These are phyloP conservation scores for Austrofundulus limnaeus DNA, from an alignment of 2,113 vertebrate genomes.

Conservation along the genomic window DNA sequence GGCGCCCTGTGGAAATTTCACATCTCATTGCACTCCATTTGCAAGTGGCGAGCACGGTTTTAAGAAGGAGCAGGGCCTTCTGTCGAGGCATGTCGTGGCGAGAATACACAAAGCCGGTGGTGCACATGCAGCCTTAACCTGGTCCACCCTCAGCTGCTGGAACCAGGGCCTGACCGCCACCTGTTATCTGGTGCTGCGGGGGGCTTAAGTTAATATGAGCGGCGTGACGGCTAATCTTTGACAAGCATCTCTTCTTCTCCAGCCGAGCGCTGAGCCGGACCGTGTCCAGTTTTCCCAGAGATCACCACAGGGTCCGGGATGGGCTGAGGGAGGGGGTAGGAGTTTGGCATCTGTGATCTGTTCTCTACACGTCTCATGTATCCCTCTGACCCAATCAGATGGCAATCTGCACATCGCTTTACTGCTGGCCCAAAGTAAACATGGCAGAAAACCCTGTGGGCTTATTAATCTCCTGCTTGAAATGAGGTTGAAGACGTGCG, in stretches of 20 bases:
- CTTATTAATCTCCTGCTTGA: slow-evolving; percentile 45
- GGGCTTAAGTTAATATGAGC: slow-evolving; percentile 65
- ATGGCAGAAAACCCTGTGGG: slow-evolving; percentile 52
- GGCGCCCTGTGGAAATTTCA: slow-evolving; percentile 75
- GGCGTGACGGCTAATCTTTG: slow-evolving; percentile 65
- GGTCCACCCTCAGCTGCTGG: slow-evolving; percentile 33
- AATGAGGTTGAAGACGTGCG: slow-evolving; percentile 44
- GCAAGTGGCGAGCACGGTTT: slow-evolving; percentile 70
- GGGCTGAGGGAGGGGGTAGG: slow-evolving; percentile 2
- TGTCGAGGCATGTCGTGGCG: slow-evolving; percentile 51
- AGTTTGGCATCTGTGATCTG: slow-evolving; percentile 44
- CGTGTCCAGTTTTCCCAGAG: slow-evolving; percentile 56
- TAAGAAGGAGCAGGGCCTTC: slow-evolving; percentile 65
- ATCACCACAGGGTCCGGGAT: slow-evolving; percentile 22
- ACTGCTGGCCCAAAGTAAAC: slow-evolving; percentile 56
- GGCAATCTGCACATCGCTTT: slow-evolving; percentile 49
- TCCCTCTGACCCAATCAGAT: slow-evolving; percentile 49
- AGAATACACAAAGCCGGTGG: slow-evolving; percentile 62
- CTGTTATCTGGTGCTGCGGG: slow-evolving; percentile 63
- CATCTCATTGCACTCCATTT: slow-evolving; percentile 80
- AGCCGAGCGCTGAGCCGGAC: slow-evolving; percentile 42
- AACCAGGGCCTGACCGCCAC: slow-evolving; percentile 51
- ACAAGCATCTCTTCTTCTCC: slow-evolving; percentile 63
- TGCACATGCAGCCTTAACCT: slow-evolving; percentile 41
- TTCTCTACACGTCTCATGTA: slow-evolving; percentile 42